Evolutionary conservation across 2,113 vertebrate genomes (phyloP).

Genomic region (Zosterops pallidus): DNA sequence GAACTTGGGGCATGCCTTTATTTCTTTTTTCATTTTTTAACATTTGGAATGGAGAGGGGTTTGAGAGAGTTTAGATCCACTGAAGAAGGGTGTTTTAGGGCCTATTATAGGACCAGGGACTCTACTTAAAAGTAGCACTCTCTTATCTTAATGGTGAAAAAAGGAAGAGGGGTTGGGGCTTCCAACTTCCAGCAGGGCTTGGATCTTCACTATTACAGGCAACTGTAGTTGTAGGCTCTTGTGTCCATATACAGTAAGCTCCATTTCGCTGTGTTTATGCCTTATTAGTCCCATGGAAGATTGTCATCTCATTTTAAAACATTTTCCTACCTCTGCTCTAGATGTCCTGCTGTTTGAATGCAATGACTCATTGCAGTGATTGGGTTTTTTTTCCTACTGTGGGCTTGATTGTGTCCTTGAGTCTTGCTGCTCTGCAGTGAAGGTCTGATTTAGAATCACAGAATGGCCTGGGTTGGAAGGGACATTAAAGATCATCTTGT

Average conservation of each 20-base stretch:
- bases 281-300: background rate
- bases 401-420: background rate
- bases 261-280: background rate
- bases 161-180: background rate
- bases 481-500: background rate
- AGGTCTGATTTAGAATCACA: background rate
- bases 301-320: background rate
- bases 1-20: background rate
- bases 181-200: background rate
- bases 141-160: background rate
- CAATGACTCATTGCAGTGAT: background rate
- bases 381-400: fast-evolving
- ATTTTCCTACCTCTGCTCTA: background rate
- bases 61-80: background rate
- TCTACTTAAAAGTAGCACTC: background rate
- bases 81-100: background rate
- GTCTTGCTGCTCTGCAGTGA: background rate
- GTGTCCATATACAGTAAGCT: background rate
- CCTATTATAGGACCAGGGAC: background rate
- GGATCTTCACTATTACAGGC: background rate
- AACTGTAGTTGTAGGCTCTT: background rate
- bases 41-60: background rate
- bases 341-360: background rate
- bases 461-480: background rate
- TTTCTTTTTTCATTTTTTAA: background rate